Evolutionary conservation across 2,113 vertebrate species (phyloP).

Genomic region (Macquaria ambigua): DNA sequence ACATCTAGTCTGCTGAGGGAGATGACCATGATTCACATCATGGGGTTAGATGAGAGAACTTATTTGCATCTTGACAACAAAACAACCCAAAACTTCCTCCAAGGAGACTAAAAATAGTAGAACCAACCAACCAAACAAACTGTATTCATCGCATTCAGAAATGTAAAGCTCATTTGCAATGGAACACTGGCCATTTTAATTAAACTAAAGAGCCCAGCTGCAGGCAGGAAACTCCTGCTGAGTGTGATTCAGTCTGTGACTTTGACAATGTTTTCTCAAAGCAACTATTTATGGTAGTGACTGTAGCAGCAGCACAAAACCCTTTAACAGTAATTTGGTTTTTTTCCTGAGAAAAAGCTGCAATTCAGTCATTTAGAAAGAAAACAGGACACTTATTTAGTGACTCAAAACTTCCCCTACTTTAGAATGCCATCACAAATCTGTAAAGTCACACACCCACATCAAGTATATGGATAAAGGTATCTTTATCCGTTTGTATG

Average conservation of each 20-base stretch:
- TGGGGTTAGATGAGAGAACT: constrained; percentile 11
- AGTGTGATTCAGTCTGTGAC: constrained; percentile 32
- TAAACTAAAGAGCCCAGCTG: constrained; percentile 30
- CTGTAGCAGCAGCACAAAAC: background rate
- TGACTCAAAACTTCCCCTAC: background rate
- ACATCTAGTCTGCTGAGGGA: constrained; percentile 24
- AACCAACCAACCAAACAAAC: constrained; percentile 5
- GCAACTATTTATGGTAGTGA: constrained; percentile 6
- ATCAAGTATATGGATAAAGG: background rate
- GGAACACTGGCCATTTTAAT: constrained; percentile 40
- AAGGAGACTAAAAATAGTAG: background rate
- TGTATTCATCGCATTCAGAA: constrained; percentile 4
- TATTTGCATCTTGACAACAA: constrained; percentile 17
- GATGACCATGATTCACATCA: constrained; percentile 30
- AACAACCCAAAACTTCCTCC: background rate
- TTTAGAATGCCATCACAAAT: background rate
- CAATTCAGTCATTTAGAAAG: background rate
- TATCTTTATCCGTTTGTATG: background rate
- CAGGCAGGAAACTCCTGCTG: constrained; percentile 43
- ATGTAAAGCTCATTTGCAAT: constrained; percentile 39
- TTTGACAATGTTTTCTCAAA: constrained; percentile 26
- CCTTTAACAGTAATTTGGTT: background rate
- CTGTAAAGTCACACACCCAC: background rate
- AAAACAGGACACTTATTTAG: background rate
- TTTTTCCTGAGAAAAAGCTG: constrained; percentile 1